Percentiles rank a stretch among this genome's conserved stretches.
phyloP scores from a whole-genome alignment of 2,113 vertebrate genomes.

The Otis tarda region DNA sequence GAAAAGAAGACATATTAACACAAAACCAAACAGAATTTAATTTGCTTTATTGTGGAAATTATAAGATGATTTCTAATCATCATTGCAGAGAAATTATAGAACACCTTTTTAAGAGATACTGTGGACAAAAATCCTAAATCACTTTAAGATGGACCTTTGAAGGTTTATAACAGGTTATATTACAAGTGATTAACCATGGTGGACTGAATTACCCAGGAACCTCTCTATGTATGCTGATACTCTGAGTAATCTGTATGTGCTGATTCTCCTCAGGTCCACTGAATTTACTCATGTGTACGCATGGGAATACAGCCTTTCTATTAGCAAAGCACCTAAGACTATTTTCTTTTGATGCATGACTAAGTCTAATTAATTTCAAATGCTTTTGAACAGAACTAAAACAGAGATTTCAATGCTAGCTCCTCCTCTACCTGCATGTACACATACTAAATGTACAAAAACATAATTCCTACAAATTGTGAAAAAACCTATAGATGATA shows the following conservation, averaged over 20 bases:
- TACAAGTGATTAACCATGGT: background rate
- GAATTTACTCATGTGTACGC: background rate
- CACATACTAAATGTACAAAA: background rate
- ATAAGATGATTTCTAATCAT: background rate
- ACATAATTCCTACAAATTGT: background rate
- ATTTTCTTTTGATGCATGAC: background rate
- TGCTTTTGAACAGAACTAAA: background rate
- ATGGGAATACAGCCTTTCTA: background rate
- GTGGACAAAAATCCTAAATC: background rate
- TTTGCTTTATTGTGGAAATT: background rate
- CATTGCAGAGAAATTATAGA: background rate
- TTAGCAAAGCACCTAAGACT: background rate
- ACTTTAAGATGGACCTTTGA: background rate
- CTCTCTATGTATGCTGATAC: background rate
- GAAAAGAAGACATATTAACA: background rate
- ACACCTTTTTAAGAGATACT: background rate
- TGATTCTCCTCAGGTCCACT: background rate
- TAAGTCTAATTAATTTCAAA: background rate
- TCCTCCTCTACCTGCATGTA: background rate
- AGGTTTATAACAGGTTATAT: background rate
- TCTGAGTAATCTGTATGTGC: background rate
- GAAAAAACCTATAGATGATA: background rate
- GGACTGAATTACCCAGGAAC: background rate
- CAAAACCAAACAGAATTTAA: background rate
- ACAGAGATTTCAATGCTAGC: background rate